Conservation (phyloP, 2,113 vertebrate genomes). For the Thunnus maccoyii region DNA sequence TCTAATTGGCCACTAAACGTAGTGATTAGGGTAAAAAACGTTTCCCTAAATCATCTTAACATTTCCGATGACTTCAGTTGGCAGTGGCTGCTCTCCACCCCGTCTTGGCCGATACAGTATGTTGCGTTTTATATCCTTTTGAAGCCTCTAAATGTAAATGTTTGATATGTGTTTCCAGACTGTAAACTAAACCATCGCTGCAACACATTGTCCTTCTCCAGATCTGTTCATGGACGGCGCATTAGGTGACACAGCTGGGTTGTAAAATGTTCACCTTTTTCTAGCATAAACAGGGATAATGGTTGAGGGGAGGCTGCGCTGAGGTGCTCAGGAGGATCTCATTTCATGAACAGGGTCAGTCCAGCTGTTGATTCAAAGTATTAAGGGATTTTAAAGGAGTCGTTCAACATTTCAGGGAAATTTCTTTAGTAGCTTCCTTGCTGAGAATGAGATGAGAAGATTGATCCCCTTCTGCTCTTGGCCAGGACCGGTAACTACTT, state of each 20-base stretch:
- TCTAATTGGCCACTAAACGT: not conserved
- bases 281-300: not conserved
- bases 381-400: not conserved
- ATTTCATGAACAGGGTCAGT: not conserved
- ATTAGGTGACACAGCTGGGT: slow-evolving; percentile 17
- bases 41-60: not conserved
- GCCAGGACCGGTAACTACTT: no score
- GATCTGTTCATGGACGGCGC: slow-evolving; percentile 42
- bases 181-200: slow-evolving; percentile 60
- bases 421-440: not conserved
- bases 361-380: not conserved
- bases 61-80: not conserved
- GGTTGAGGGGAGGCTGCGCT: not conserved
- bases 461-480: not conserved
- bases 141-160: slow-evolving; percentile 73
- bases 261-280: slow-evolving; percentile 20
- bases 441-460: not conserved
- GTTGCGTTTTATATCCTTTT: slow-evolving; percentile 64
- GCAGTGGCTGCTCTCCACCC: slow-evolving; percentile 59
- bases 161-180: slow-evolving; percentile 62
- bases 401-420: not conserved
- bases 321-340: slow-evolving; percentile 28
- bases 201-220: slow-evolving; percentile 47
- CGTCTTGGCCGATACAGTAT: not conserved
- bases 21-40: not conserved